Evolutionary conservation across 1,140 invertebrate species (phyloP), one percentile per base, ranked within the genome.

Genomic region (Macrosteles quadrilineatus): DNA sequence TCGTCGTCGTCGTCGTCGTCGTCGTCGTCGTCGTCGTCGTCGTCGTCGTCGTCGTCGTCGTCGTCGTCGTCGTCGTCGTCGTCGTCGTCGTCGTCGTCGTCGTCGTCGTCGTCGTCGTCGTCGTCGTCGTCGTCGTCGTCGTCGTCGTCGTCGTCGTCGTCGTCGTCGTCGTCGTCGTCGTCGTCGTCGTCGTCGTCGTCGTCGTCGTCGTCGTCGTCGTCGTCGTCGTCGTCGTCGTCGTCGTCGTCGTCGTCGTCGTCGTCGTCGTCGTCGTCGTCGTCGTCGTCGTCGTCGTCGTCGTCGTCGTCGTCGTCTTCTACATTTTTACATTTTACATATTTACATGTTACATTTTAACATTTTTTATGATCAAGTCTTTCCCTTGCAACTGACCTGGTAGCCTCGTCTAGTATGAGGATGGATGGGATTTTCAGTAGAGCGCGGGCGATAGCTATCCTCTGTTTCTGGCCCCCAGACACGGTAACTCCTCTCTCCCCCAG

Each of bases 1-100:
- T 43, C 40, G 40, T 43, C 40, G n/a, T 43, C 40, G n/a, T 43
- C n/a, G n/a, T 43, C 40, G 40, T 43, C 40, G 40, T 43, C 40
- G 40, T 43, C 40, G 40, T 43, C n/a, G n/a, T 43, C 40, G 40
- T 43, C 40, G 40, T 43, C 40, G 40, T 43, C n/a, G n/a, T 43
- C 40, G 40, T 43, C 40, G 40, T 43, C 40, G 40, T 43, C 40
- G 40, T 43, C n/a, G n/a, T 43, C 40, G 40, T 43, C 40, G 40
- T 43, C 40, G 40, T 43, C 40, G 40, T 43, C n/a, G n/a, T 43
- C 40, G 40, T 43, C 40, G 40, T 43, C 40, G 40, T 43, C 40
- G 40, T 43, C n/a, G n/a, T 43, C 40, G 40, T 43, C n/a, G n/a
- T 43, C 40, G 40, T 43, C 40, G 40, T 43, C 40, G 40, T 43